Conservation (phyloP, 2,888 invertebrate genomes). For the Lasioglossum leucozonium region DNA sequence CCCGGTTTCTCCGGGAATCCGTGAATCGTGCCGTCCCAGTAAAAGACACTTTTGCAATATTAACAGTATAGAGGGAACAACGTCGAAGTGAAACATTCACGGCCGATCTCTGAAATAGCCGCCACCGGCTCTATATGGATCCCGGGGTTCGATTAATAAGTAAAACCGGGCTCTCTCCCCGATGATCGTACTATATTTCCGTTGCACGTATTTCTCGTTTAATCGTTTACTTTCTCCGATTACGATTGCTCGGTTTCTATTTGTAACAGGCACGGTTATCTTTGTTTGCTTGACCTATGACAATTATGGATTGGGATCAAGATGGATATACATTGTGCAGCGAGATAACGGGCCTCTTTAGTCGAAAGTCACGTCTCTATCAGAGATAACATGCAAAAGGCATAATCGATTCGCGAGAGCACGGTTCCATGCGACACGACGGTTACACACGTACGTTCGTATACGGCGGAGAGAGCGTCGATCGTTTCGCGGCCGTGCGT, state of each 20-base stretch:
- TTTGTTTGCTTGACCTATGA: slow-evolving; percentile 82
- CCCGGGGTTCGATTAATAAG: neutral
- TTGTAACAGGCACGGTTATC: slow-evolving; percentile 67
- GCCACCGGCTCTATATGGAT: neutral
- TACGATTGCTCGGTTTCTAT: slow-evolving; percentile 41
- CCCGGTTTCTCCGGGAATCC: neutral
- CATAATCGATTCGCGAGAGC: slow-evolving; percentile 42
- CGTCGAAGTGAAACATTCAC: neutral
- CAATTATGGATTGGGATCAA: slow-evolving; percentile 78
- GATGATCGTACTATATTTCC: neutral
- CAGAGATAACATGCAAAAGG: slow-evolving; percentile 62
- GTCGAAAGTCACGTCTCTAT: slow-evolving; percentile 67
- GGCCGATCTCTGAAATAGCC: neutral
- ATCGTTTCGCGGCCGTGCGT: neutral
- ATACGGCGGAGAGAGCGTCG: no score
- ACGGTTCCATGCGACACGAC: slow-evolving; percentile 15
- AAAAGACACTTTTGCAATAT: neutral
- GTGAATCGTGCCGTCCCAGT: neutral
- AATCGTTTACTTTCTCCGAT: slow-evolving; percentile 34
- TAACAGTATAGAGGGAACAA: neutral
- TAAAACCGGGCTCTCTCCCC: neutral
- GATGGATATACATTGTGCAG: slow-evolving; percentile 72
- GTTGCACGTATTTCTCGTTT: neutral
- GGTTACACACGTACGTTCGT: slow-evolving; percentile 35
- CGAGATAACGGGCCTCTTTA: slow-evolving; percentile 74